A percentile compares a stretch with the other conserved stretches of the same genome.
These are phyloP conservation scores for Anguilla pacifica DNA, from an alignment of 2,797 vertebrate species.

Conservation along the genomic window DNA sequence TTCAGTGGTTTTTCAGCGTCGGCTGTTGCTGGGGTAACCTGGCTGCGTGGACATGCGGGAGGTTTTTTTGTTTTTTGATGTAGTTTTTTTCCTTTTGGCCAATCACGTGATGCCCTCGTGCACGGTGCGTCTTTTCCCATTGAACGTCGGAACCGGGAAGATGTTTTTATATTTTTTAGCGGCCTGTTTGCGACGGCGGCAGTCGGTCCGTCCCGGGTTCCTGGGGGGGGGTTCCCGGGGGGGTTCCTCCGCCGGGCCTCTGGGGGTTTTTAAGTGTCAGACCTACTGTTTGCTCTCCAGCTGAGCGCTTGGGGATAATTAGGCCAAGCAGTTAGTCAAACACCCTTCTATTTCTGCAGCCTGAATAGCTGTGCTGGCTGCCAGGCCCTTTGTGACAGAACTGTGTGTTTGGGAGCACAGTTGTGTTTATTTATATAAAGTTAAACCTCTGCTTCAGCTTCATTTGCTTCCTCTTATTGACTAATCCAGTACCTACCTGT, in stretches of 20 bases:
- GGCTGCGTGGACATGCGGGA: background rate
- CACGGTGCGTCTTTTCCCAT: background rate
- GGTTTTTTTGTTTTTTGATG: too few species aligned
- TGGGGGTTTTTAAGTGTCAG: background rate
- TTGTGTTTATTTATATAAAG: background rate
- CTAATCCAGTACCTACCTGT: background rate
- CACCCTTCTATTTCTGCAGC: background rate
- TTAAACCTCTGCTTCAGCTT: background rate
- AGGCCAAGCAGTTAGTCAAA: background rate
- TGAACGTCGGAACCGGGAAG: background rate
- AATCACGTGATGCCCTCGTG: background rate
- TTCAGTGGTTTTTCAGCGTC: background rate
- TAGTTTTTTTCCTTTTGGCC: too few species aligned
- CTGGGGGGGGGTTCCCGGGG: too few species aligned
- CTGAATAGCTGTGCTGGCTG: background rate
- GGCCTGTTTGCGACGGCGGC: too few species aligned
- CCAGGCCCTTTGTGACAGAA: background rate
- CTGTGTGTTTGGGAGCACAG: background rate
- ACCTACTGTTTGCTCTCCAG: background rate
- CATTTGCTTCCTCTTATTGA: background rate
- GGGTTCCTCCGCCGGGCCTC: background rate
- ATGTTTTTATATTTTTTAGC: too few species aligned
- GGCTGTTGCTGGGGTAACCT: background rate
- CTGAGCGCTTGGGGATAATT: background rate
- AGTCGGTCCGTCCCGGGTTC: too few species aligned